A percentile compares a stretch with the other conserved stretches of the same genome.
Evolutionary conservation across 2,113 vertebrate species (phyloP).

Genomic region (Plotosus lineatus): DNA sequence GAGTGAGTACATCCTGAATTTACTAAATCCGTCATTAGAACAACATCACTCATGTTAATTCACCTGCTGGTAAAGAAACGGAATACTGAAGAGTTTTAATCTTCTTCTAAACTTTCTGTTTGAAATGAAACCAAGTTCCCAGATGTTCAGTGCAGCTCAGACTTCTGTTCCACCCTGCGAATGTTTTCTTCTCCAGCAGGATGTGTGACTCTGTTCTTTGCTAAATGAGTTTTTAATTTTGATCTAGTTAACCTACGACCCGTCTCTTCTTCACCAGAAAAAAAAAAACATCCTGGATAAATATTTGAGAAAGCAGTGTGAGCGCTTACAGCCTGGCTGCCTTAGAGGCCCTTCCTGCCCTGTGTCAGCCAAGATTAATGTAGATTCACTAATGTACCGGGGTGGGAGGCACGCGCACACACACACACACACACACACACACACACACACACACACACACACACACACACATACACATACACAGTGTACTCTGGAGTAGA

Average conservation of each 20-base stretch:
- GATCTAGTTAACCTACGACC: slow-evolving; percentile 59
- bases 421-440: slow-evolving; percentile 35
- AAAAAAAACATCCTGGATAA: slow-evolving; percentile 65
- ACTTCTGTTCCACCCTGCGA: not conserved
- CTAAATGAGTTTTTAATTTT: slow-evolving; percentile 58
- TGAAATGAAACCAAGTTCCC: not conserved
- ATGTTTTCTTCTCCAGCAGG: not conserved
- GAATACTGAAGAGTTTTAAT: not conserved
- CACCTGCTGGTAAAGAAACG: too few species aligned
- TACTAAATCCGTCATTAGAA: not conserved
- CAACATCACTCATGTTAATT: not conserved
- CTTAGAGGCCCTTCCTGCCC: slow-evolving; percentile 51
- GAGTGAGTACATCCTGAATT: not conserved
- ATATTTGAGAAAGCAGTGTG: slow-evolving; percentile 60
- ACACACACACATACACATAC: too few species aligned
- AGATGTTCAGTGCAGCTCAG: not conserved
- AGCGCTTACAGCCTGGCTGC: slow-evolving; percentile 37
- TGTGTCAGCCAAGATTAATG: slow-evolving; percentile 59
- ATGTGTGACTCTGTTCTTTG: slow-evolving; percentile 19
- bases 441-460: slow-evolving; percentile 33
- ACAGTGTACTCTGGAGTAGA: slow-evolving; percentile 12
- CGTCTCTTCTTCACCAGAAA: slow-evolving; percentile 44
- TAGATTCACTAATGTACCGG: slow-evolving; percentile 51
- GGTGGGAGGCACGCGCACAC: slow-evolving; percentile 41
- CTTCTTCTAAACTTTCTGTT: not conserved